Evolutionary conservation across 2,113 vertebrate genomes (phyloP).

Genomic region (Ranitomeya variabilis): DNA sequence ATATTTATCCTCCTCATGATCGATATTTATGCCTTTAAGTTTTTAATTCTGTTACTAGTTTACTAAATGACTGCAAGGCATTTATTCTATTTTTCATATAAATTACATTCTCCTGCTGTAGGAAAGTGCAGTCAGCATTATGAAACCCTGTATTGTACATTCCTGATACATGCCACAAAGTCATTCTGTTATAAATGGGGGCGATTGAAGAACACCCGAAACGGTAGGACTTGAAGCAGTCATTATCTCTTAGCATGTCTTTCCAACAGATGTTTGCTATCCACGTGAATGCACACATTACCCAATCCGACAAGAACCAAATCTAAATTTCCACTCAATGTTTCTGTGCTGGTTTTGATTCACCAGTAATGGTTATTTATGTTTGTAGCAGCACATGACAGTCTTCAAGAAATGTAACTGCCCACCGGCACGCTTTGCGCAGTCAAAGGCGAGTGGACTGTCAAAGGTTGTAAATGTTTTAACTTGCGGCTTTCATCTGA

Average conservation of each 20-base stretch:
- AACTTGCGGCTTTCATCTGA: not conserved
- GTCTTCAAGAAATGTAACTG: conserved; percentile 14
- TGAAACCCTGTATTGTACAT: not conserved
- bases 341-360: conserved; percentile 11
- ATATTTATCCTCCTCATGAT: not conserved
- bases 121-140: not conserved
- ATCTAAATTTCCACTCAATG: not conserved
- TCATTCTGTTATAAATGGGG: not conserved
- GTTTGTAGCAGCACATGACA: conserved; percentile 24
- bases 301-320: conserved; percentile 13
- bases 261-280: conserved; percentile 3
- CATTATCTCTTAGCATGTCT: conserved; percentile 2
- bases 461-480: conserved; percentile 44
- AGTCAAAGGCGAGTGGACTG: conserved; percentile 28
- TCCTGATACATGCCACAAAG: not conserved
- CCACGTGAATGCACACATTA: conserved; percentile 17
- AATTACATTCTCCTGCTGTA: not conserved
- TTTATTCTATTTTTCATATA: not conserved
- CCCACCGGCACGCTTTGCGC: conserved; percentile 12
- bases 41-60: not conserved
- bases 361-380: conserved; percentile 18
- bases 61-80: not conserved
- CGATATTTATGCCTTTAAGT: not conserved
- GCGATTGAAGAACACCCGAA: not conserved
- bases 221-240: not conserved